Evolutionary conservation across 2,888 invertebrate species (phyloP).

Genomic region (Agelastica alni): DNA sequence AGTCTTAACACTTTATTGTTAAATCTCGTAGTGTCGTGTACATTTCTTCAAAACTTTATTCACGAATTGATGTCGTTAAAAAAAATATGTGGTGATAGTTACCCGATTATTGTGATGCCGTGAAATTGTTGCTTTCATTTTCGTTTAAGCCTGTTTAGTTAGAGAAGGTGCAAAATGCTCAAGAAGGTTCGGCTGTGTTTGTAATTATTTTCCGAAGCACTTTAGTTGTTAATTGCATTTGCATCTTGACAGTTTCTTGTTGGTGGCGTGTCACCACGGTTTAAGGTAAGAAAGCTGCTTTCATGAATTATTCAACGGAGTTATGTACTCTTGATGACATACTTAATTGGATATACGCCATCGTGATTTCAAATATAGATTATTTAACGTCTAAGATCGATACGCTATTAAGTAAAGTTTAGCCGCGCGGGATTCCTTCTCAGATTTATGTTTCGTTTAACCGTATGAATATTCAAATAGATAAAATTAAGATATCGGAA

Average conservation of each 20-base stretch:
- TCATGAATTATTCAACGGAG: constrained; percentile 55
- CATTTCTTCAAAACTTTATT: neutral
- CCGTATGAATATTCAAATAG: constrained; percentile 29
- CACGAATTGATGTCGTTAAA: neutral
- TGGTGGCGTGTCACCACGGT: constrained; percentile 55
- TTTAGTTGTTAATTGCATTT: constrained; percentile 58
- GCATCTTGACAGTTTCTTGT: constrained; percentile 58
- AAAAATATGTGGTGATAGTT: neutral
- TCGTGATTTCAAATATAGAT: constrained; percentile 55
- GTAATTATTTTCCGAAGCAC: constrained; percentile 57
- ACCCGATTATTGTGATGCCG: neutral
- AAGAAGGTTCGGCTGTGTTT: constrained; percentile 41
- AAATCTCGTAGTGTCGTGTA: too few relatives aligned
- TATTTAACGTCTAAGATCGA: constrained; percentile 53
- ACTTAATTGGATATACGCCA: constrained; percentile 56
- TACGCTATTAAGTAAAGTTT: constrained; percentile 43
- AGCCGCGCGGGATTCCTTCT: constrained; percentile 19
- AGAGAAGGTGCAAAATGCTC: constrained; percentile 13
- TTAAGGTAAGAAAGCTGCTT: constrained; percentile 58
- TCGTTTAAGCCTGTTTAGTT: constrained; percentile 10
- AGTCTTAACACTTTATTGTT: too few relatives aligned
- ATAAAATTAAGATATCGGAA: constrained; percentile 27
- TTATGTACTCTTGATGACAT: constrained; percentile 50
- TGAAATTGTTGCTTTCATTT: constrained; percentile 24
- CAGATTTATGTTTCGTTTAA: constrained; percentile 32